Percentiles rank a stretch among this genome's conserved stretches.
These are phyloP conservation scores for Sebastes itinus DNA, from an alignment of 2,797 vertebrate species.

Conservation along the genomic window DNA sequence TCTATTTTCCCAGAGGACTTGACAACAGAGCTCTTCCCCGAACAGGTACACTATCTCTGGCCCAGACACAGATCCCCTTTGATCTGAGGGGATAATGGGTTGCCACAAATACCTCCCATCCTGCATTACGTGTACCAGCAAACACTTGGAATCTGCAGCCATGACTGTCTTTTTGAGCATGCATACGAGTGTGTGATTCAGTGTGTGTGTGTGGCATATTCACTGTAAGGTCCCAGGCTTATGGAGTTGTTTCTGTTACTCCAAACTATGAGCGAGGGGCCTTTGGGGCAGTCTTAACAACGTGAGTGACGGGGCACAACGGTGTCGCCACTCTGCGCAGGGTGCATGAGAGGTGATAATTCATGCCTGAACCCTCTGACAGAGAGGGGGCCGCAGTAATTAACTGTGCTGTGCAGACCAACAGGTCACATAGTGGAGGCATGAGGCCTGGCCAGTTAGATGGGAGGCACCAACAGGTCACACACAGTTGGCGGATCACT, in stretches of 20 bases:
- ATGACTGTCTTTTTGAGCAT: background rate
- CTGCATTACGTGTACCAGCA: constrained; percentile 49
- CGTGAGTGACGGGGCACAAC: constrained; percentile 29
- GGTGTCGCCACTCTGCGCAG: constrained; percentile 14
- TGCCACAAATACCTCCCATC: constrained; percentile 69
- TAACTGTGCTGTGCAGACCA: constrained; percentile 46
- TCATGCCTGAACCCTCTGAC: constrained; percentile 62
- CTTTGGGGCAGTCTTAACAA: constrained; percentile 28
- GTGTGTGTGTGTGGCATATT: background rate
- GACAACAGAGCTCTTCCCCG: constrained; percentile 37
- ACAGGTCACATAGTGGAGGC: constrained; percentile 58
- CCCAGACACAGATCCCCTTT: constrained; percentile 66
- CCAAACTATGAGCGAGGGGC: constrained; percentile 20
- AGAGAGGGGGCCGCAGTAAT: constrained; percentile 58
- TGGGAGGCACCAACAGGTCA: constrained; percentile 36
- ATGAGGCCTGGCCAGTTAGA: constrained; percentile 31
- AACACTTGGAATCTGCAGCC: constrained; percentile 42
- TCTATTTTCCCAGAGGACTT: constrained; percentile 44
- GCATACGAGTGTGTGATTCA: background rate
- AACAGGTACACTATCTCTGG: constrained; percentile 62
- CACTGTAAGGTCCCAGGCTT: background rate
- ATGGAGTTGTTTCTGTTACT: constrained; percentile 30
- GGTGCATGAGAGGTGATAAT: constrained; percentile 70
- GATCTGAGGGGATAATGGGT: constrained; percentile 73
- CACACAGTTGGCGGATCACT: constrained; percentile 59